Evolutionary conservation across 2,113 vertebrate genomes (phyloP).

Genomic region (Delphinus delphis): DNA sequence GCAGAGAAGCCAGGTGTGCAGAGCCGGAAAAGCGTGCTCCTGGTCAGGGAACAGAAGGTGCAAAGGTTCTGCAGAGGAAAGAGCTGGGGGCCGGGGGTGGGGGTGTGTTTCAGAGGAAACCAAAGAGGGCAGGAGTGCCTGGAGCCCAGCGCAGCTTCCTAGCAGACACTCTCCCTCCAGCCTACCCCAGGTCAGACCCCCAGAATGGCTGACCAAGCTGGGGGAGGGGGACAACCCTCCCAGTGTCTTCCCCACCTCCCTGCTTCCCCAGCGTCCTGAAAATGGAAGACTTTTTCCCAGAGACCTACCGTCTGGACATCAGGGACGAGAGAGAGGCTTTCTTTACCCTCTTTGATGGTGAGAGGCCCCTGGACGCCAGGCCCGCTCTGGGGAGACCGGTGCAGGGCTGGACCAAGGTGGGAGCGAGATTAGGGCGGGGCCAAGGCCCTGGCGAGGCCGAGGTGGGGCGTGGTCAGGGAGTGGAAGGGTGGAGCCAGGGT

Average conservation of each 20-base stretch:
- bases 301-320: conserved; percentile 90
- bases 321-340: conserved; percentile 88
- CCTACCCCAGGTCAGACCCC: not conserved
- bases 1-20: not conserved
- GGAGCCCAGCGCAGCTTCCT: not conserved
- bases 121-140: not conserved
- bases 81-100: too few relatives aligned
- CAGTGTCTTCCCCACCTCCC: not conserved
- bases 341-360: conserved; percentile 87
- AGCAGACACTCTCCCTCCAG: not conserved
- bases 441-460: accelerated
- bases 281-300: conserved; percentile 92
- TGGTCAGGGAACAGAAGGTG: not conserved
- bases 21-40: not conserved
- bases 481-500: not conserved
- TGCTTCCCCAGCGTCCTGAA: conserved; percentile 82
- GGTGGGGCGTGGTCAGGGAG: not conserved
- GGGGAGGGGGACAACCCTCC: not conserved
- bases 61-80: not conserved
- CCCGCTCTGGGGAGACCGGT: not conserved
- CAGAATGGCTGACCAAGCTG: not conserved
- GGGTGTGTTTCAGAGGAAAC: not conserved
- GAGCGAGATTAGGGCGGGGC: accelerated
- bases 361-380: not conserved
- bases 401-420: not conserved